Conservation (phyloP, 2,888 invertebrate genomes). For the Poecilus cupreus region DNA sequence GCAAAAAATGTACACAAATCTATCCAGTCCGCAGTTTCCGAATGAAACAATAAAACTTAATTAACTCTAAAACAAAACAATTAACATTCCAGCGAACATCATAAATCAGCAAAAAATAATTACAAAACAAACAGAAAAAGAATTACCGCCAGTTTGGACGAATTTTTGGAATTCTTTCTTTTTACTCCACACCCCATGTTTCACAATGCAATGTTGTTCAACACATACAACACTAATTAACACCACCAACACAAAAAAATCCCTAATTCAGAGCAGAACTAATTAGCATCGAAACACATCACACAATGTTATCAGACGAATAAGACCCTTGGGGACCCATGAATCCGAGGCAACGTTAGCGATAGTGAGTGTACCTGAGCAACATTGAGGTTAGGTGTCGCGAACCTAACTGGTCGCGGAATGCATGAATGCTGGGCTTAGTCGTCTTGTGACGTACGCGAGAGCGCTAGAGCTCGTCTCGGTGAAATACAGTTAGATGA, state of each 20-base stretch:
- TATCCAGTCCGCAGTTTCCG: no score
- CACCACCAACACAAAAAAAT: constrained; percentile 18
- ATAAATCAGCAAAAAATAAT: constrained; percentile 6
- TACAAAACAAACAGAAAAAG: background rate
- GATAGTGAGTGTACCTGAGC: background rate
- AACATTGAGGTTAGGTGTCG: constrained; percentile 11
- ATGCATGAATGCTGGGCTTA: background rate
- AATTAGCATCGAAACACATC: constrained; percentile 11
- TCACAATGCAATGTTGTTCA: background rate
- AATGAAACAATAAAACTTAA: background rate
- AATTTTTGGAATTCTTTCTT: constrained; percentile 51
- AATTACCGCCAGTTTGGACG: constrained; percentile 44
- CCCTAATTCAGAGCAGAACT: constrained; percentile 4
- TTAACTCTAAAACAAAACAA: background rate
- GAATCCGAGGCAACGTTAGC: constrained; percentile 1
- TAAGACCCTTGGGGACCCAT: background rate
- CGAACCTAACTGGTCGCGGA: background rate
- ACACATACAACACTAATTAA: constrained; percentile 23
- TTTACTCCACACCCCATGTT: constrained; percentile 58
- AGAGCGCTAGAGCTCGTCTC: background rate
- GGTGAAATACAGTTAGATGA: constrained; percentile 48
- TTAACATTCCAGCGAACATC: background rate
- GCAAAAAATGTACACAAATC: no score
- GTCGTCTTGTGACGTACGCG: background rate
- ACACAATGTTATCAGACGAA: constrained; percentile 16